These are phyloP conservation scores for Rhynchophorus ferrugineus DNA, from an alignment of 1,140 invertebrate genomes.

Conservation along the genomic window DNA sequence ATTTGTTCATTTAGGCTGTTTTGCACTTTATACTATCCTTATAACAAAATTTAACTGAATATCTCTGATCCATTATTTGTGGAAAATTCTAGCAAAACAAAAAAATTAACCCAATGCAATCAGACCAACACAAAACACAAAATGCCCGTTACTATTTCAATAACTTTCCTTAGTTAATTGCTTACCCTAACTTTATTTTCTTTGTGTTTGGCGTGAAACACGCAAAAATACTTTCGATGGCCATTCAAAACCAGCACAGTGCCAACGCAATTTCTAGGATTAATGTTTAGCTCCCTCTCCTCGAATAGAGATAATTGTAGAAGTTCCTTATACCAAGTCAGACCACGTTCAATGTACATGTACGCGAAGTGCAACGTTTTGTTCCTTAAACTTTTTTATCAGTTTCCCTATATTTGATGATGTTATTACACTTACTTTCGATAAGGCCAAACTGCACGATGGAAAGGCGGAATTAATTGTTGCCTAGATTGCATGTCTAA, in stretches of 20 bases:
- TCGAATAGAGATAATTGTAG: slow-evolving; percentile 77
- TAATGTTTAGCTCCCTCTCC: slow-evolving; percentile 77
- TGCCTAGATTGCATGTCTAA: slow-evolving; percentile 82
- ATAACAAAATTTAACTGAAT: no score
- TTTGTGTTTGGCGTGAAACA: slow-evolving; percentile 93
- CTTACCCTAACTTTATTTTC: slow-evolving; percentile 36
- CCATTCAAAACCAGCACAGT: slow-evolving; percentile 95
- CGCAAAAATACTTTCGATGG: slow-evolving; percentile 94
- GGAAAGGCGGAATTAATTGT: slow-evolving; percentile 83
- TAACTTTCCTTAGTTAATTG: no score
- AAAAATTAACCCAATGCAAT: no score
- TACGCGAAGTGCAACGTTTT: slow-evolving; percentile 85
- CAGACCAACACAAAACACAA: no score
- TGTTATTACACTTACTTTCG: slow-evolving; percentile 62
- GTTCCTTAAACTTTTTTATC: slow-evolving; percentile 27
- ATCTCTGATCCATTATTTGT: no score
- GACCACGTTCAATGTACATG: slow-evolving; percentile 82
- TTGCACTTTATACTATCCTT: no score
- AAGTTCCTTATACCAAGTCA: slow-evolving; percentile 87
- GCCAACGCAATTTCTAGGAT: slow-evolving; percentile 93
- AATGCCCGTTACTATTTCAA: no score
- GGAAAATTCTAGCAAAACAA: no score
- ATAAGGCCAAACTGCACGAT: slow-evolving; percentile 90
- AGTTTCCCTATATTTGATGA: no score
- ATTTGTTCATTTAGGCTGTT: no score